These are phyloP conservation scores for Heterochromis multidens DNA, from an alignment of 2,113 vertebrate species.

Conservation along the genomic window DNA sequence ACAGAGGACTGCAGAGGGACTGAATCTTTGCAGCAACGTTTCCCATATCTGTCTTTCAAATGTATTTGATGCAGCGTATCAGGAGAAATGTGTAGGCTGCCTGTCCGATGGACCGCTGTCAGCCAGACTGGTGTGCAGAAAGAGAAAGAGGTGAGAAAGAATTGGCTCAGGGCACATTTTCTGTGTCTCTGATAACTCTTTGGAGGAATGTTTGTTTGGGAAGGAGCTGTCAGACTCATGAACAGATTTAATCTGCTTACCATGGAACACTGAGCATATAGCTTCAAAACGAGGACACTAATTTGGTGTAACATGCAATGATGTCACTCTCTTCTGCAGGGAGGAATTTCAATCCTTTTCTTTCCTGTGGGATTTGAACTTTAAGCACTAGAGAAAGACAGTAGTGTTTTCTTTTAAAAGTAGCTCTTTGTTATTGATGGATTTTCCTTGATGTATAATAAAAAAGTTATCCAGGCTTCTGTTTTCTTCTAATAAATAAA, in stretches of 20 bases:
- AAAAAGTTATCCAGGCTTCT: not conserved
- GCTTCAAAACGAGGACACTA: slow-evolving; percentile 50
- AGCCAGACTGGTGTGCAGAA: not conserved
- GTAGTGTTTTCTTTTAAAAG: not conserved
- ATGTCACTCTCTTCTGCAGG: slow-evolving; percentile 32
- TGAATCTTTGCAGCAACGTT: not conserved
- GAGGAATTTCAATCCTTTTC: slow-evolving; percentile 16
- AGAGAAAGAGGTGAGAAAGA: not conserved
- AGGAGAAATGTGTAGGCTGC: not conserved
- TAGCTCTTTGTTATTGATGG: not conserved
- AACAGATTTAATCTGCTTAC: slow-evolving; percentile 55
- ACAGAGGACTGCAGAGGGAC: not conserved
- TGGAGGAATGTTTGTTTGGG: slow-evolving; percentile 62
- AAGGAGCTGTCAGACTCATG: slow-evolving; percentile 20
- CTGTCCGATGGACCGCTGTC: not conserved
- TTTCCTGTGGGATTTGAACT: not conserved
- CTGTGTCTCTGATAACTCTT: slow-evolving; percentile 14
- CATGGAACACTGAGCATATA: slow-evolving; percentile 52
- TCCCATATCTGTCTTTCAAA: not conserved
- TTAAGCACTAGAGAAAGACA: not conserved
- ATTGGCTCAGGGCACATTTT: slow-evolving; percentile 9
- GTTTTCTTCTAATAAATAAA: not conserved
- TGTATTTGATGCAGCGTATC: slow-evolving; percentile 3
- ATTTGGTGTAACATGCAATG: slow-evolving; percentile 36
- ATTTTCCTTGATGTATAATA: not conserved